These are phyloP conservation scores for Lepidotrigona ventralis DNA, from an alignment of 1,140 invertebrate genomes.

Conservation along the genomic window DNA sequence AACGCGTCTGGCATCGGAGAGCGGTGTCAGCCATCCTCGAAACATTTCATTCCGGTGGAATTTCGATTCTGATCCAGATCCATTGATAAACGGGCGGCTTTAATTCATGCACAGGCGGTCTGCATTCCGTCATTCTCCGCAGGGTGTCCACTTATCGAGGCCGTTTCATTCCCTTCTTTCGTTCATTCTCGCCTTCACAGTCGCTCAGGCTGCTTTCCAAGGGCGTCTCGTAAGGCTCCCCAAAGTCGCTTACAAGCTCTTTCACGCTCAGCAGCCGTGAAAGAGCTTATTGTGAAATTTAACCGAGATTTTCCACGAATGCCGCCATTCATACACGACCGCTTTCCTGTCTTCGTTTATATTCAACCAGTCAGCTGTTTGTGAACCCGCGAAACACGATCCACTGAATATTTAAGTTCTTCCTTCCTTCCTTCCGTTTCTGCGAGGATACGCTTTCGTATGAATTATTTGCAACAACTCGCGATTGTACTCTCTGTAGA, in stretches of 20 bases:
- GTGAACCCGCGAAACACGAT: not conserved
- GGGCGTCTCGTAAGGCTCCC: conserved; percentile 37
- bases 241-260: conserved; percentile 48
- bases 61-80: conserved; percentile 37
- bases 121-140: conserved; percentile 52
- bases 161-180: conserved; percentile 46
- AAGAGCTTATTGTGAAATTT: conserved; percentile 59
- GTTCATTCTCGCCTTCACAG: conserved; percentile 52
- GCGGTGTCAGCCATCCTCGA: conserved; percentile 26
- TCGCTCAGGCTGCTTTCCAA: conserved; percentile 36
- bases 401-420: not conserved
- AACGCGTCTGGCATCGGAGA: not conserved
- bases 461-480: not conserved
- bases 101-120: conserved; percentile 52
- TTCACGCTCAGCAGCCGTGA: conserved; percentile 43
- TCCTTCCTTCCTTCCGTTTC: not conserved
- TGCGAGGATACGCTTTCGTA: not conserved
- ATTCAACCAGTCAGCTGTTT: conserved; percentile 23
- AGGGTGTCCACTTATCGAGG: conserved; percentile 59
- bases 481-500: no score
- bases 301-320: conserved; percentile 51
- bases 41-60: not conserved
- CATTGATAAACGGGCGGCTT: conserved; percentile 46
- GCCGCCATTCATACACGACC: conserved; percentile 42
- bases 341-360: conserved; percentile 32